These are phyloP conservation scores for Porites cylindrica DNA, from an alignment of 92 coral and sea anemone species.

Conservation along the genomic window DNA sequence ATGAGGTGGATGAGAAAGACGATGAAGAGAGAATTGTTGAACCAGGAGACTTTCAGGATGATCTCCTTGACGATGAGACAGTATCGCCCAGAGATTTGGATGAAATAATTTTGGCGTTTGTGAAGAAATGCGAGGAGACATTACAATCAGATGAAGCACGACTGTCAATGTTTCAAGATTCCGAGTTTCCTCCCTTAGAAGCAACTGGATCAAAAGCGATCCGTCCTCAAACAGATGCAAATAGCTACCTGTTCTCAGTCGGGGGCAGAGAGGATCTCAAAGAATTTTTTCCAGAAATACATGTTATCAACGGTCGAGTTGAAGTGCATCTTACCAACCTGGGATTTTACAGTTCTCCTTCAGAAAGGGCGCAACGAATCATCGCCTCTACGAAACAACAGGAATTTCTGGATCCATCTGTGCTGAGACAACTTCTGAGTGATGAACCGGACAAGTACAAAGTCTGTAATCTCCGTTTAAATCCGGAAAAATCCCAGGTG, in stretches of 20 bases:
- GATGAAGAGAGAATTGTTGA: slow-evolving; percentile 17
- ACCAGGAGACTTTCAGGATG: slow-evolving; percentile 35
- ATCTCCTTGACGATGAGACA: slow-evolving; percentile 59
- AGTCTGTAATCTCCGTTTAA: slow-evolving; percentile 72
- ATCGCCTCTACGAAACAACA: slow-evolving; percentile 41
- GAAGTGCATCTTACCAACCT: slow-evolving; percentile 71
- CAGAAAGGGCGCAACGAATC: slow-evolving; percentile 56
- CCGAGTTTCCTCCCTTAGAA: slow-evolving; percentile 65
- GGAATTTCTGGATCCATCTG: slow-evolving; percentile 62
- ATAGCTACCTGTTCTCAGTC: neutral
- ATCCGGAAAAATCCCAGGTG: slow-evolving; percentile 49
- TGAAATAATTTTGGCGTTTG: slow-evolving; percentile 77
- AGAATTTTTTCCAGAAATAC: slow-evolving; percentile 37
- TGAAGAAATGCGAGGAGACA: slow-evolving; percentile 66
- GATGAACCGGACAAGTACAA: slow-evolving; percentile 70
- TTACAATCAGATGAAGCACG: slow-evolving; percentile 6
- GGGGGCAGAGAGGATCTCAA: neutral
- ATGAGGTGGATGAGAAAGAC: neutral
- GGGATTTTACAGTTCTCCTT: slow-evolving; percentile 38
- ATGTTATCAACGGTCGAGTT: slow-evolving; percentile 72
- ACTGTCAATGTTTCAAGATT: slow-evolving; percentile 30
- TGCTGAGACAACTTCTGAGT: slow-evolving; percentile 39
- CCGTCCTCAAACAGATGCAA: neutral
- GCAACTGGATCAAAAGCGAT: slow-evolving; percentile 6
- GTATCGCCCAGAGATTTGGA: slow-evolving; percentile 70